phyloP scores from a whole-genome alignment of 2,888 invertebrate genomes.

The Nomada flava region DNA sequence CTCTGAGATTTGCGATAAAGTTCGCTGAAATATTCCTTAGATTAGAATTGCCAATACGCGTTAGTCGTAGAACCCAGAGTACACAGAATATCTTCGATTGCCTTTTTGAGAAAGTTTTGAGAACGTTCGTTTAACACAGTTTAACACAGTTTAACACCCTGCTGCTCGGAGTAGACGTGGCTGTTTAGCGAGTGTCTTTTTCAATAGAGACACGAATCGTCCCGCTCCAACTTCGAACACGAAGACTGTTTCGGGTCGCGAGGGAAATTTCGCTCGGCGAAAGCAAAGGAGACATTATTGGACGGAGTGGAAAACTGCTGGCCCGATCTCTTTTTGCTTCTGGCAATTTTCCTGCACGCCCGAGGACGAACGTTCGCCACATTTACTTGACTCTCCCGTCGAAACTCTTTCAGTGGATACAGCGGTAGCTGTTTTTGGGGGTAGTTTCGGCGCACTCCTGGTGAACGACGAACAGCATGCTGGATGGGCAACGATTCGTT shows the following conservation, averaged over 20 bases:
- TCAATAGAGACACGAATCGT: background rate
- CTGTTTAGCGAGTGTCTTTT: background rate
- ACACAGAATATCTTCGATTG: background rate
- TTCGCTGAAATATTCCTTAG: background rate
- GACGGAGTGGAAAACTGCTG: background rate
- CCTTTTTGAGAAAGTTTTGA: background rate
- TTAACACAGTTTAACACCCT: background rate
- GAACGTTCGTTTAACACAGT: background rate
- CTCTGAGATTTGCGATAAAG: background rate
- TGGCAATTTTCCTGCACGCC: background rate
- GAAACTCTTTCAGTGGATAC: too few species aligned
- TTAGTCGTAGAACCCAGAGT: background rate
- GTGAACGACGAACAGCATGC: too few species aligned
- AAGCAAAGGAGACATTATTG: conserved; percentile 14
- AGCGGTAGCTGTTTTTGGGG: too few species aligned
- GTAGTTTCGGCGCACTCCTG: background rate
- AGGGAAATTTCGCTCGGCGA: conserved; percentile 17
- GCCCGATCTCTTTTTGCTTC: too few species aligned
- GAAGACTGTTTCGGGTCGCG: background rate
- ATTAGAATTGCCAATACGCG: background rate
- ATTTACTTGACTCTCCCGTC: background rate
- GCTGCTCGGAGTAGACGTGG: background rate
- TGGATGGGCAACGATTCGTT: too few species aligned
- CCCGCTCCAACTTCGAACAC: background rate
- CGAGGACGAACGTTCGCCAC: conserved; percentile 5